Conservation (phyloP, 1,140 invertebrate genomes). For the Zaprionus tsacasi region DNA sequence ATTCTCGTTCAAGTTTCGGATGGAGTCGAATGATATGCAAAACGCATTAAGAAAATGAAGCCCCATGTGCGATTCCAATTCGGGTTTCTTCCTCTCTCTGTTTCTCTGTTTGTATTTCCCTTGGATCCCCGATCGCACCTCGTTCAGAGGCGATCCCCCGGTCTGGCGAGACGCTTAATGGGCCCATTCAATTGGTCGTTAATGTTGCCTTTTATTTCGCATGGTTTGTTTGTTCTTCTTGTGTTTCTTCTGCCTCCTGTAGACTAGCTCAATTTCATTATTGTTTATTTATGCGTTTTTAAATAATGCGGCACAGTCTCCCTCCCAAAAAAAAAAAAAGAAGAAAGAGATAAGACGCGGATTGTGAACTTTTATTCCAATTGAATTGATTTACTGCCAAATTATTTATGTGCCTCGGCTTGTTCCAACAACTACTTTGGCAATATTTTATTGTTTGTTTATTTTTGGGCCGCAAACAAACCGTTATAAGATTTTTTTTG, state of each 20-base stretch:
- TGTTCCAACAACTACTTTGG: conserved; percentile 35
- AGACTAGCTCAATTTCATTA: conserved; percentile 78
- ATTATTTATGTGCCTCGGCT: conserved; percentile 62
- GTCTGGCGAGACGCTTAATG: conserved; percentile 69
- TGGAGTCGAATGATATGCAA: conserved; percentile 70
- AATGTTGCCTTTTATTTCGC: conserved; percentile 78
- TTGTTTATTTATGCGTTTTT: conserved; percentile 81
- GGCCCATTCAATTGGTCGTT: conserved; percentile 77
- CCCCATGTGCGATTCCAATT: conserved; percentile 55
- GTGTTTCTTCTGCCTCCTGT: conserved; percentile 43
- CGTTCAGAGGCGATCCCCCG: conserved; percentile 44
- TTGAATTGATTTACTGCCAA: conserved; percentile 67
- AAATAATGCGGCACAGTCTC: conserved; percentile 70
- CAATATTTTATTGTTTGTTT: conserved; percentile 57
- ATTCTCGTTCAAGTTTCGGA: conserved; percentile 50
- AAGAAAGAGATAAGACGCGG: conserved; percentile 65
- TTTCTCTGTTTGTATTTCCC: conserved; percentile 14
- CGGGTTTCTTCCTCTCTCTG: conserved; percentile 22
- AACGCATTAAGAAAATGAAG: conserved; percentile 45
- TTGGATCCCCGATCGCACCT: conserved; percentile 42
- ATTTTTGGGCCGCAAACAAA: conserved; percentile 36
- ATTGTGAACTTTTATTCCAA: conserved; percentile 42
- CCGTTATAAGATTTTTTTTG: conserved; percentile 37
- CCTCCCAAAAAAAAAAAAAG: conserved; percentile 8
- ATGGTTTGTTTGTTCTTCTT: conserved; percentile 46